Conservation (phyloP, 1,140 invertebrate species). For the Sinella curviseta region DNA sequence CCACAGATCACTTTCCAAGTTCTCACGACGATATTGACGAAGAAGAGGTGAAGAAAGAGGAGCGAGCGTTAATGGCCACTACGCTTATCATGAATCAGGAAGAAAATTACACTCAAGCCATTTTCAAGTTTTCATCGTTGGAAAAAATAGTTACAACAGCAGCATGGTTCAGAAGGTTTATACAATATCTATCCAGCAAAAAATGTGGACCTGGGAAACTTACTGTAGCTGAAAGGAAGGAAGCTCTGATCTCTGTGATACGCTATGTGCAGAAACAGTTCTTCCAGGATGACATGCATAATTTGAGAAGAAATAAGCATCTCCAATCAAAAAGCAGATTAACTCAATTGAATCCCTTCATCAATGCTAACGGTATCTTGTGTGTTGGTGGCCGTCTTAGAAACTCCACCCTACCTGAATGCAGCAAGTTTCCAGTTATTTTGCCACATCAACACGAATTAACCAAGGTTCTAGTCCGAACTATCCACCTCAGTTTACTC, state of each 20-base stretch:
- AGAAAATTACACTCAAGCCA: background rate
- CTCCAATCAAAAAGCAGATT: background rate
- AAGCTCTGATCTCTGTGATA: too few species aligned
- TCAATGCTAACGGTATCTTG: constrained; percentile 52
- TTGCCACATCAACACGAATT: constrained; percentile 51
- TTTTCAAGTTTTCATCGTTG: background rate
- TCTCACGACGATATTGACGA: background rate
- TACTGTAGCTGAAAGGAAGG: too few species aligned
- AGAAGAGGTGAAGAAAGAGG: background rate
- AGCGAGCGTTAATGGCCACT: too few species aligned
- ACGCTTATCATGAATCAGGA: too few species aligned
- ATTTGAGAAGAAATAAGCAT: background rate
- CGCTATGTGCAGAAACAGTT: too few species aligned
- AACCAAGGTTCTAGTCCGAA: constrained; percentile 51
- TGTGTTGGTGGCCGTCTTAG: constrained; percentile 55
- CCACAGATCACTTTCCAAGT: background rate
- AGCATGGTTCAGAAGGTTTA: background rate
- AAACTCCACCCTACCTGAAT: constrained; percentile 49
- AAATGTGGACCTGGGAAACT: too few species aligned
- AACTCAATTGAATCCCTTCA: background rate
- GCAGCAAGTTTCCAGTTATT: constrained; percentile 55
- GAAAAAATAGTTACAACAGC: too few species aligned
- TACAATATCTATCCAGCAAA: background rate
- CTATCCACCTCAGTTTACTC: constrained; percentile 47
- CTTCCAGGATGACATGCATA: too few species aligned